A percentile compares a stretch with the other conserved stretches of the same genome.
Evolutionary conservation across 1,140 invertebrate genomes (phyloP).

Genomic region (Dryas iulia): DNA sequence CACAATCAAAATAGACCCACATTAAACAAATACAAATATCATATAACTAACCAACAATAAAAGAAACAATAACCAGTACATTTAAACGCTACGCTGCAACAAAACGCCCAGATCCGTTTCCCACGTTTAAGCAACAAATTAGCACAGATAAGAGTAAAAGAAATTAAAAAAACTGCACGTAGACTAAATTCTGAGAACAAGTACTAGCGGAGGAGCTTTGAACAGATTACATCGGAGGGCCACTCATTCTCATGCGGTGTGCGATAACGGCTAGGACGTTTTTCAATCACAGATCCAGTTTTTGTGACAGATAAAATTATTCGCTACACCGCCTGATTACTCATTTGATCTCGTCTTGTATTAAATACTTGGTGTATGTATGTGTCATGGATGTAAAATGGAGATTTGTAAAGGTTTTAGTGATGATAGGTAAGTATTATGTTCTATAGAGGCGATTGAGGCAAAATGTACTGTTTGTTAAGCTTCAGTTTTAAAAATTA

Average conservation of each 20-base stretch:
- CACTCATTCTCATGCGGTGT: constrained; percentile 49
- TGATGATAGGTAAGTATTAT: neutral
- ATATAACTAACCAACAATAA: neutral
- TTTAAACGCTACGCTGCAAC: neutral
- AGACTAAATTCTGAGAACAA: constrained; percentile 43
- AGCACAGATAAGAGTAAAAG: constrained; percentile 8
- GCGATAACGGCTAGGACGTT: constrained; percentile 43
- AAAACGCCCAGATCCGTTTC: neutral
- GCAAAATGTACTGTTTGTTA: too few species aligned
- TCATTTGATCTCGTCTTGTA: neutral
- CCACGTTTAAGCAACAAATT: constrained; percentile 4
- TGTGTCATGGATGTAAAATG: neutral
- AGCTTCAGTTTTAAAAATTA: too few species aligned
- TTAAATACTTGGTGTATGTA: neutral
- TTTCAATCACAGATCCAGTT: constrained; percentile 39
- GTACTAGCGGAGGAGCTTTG: constrained; percentile 40
- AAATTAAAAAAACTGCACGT: constrained; percentile 30
- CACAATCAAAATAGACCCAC: neutral
- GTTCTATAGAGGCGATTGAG: too few species aligned
- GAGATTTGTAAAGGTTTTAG: neutral
- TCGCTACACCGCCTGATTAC: neutral
- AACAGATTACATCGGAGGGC: constrained; percentile 60
- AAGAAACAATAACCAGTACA: neutral
- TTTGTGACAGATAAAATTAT: constrained; percentile 20
- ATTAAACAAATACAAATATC: neutral